Percentiles rank a stretch among this genome's conserved stretches.
Conservation (phyloP, 2,888 invertebrate genomes). For the Agriopis aurantiaria region DNA sequence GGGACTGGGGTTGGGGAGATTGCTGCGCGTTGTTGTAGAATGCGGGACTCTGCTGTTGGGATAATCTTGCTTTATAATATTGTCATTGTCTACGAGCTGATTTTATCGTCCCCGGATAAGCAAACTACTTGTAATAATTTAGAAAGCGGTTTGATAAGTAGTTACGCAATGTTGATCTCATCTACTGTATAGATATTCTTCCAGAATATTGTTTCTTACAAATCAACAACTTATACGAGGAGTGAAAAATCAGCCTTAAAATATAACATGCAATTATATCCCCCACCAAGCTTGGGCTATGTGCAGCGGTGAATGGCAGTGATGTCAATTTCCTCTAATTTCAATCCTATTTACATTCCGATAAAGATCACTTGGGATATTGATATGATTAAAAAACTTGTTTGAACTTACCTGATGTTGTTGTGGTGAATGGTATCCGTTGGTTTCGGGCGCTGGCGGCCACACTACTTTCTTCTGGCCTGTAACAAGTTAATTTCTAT, state of each 20-base stretch:
- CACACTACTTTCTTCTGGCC: slow-evolving; percentile 95
- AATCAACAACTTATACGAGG: neutral
- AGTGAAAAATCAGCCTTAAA: slow-evolving; percentile 21
- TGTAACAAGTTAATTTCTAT: slow-evolving; percentile 75
- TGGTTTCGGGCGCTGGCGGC: slow-evolving; percentile 92
- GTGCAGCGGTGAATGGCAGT: slow-evolving; percentile 75
- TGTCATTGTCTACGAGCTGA: slow-evolving; percentile 28
- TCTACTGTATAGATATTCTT: neutral
- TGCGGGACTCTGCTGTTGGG: slow-evolving; percentile 80
- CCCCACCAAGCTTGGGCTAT: slow-evolving; percentile 71
- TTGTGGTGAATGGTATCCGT: slow-evolving; percentile 86
- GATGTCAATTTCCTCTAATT: slow-evolving; percentile 58
- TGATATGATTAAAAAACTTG: slow-evolving; percentile 10
- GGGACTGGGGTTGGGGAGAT: slow-evolving; percentile 65
- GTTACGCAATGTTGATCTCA: neutral
- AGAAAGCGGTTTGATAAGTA: neutral
- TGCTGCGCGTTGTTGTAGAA: slow-evolving; percentile 82
- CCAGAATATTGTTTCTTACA: neutral
- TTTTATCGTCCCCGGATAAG: slow-evolving; percentile 9
- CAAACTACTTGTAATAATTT: neutral
- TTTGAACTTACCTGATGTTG: slow-evolving; percentile 85
- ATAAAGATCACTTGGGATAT: slow-evolving; percentile 24
- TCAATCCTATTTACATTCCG: slow-evolving; percentile 54
- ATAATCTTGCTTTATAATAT: slow-evolving; percentile 62
- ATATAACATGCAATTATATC: slow-evolving; percentile 65